These are phyloP conservation scores for Lutraria lutraria DNA, from an alignment of 2,888 invertebrate species.

Conservation along the genomic window DNA sequence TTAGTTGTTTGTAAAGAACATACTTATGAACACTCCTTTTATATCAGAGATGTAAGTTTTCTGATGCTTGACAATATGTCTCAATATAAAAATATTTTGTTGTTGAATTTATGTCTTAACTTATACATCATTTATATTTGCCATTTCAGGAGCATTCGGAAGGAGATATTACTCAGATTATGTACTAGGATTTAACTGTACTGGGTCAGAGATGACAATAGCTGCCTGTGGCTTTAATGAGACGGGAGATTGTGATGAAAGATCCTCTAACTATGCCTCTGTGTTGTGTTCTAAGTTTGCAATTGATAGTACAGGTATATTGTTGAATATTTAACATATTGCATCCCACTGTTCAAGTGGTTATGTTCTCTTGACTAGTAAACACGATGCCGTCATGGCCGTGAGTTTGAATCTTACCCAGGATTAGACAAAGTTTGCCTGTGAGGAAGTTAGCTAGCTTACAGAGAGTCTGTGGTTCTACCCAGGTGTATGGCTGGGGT, in stretches of 20 bases:
- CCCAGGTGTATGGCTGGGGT: no score
- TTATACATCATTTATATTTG: no score
- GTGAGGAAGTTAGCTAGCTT: no score
- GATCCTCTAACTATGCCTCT: conserved; percentile 75
- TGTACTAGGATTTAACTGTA: conserved; percentile 87
- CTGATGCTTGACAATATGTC: not conserved
- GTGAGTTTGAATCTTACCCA: no score
- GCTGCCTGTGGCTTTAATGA: conserved; percentile 67
- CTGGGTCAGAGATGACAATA: conserved; percentile 73
- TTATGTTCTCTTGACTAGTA: no score
- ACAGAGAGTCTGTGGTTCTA: no score
- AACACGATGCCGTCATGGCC: no score
- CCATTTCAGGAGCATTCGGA: conserved; percentile 72
- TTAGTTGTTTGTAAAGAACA: no score
- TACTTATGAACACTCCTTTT: no score
- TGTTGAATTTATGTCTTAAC: not conserved
- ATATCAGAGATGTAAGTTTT: no score
- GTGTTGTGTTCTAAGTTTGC: conserved; percentile 75
- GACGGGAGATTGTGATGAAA: conserved; percentile 65
- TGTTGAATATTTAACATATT: not conserved
- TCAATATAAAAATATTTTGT: not conserved
- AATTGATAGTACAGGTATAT: conserved; percentile 68
- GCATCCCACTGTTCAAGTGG: no score
- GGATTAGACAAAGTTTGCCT: no score
- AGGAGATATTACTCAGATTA: conserved; percentile 68